These are phyloP conservation scores for Ophiodon elongatus DNA, from an alignment of 2,113 vertebrate species.

Conservation along the genomic window DNA sequence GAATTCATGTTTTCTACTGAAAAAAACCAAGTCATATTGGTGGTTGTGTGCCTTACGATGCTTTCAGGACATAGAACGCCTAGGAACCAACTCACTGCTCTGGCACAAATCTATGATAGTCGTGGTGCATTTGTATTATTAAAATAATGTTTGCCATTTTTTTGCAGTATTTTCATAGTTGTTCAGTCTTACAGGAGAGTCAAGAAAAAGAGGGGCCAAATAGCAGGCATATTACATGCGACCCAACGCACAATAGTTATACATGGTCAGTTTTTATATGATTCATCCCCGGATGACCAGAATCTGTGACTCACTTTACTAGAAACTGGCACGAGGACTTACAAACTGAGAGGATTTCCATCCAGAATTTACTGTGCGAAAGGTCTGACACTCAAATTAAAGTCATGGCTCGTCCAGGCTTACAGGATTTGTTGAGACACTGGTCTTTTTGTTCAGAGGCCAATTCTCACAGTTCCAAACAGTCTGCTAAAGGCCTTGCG, in stretches of 20 bases:
- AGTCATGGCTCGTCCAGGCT: conserved; percentile 9
- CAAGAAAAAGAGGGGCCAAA: neutral
- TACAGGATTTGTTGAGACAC: conserved; percentile 52
- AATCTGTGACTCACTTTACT: conserved; percentile 54
- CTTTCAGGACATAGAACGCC: neutral
- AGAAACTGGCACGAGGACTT: conserved; percentile 17
- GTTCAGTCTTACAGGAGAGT: neutral
- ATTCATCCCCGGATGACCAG: conserved; percentile 37
- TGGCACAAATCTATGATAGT: neutral
- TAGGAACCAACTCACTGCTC: neutral
- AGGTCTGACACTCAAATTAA: conserved; percentile 31
- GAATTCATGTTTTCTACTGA: neutral
- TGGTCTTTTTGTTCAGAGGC: conserved; percentile 66
- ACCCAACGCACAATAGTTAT: neutral
- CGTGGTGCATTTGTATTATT: neutral
- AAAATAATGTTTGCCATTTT: neutral
- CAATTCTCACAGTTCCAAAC: conserved; percentile 17
- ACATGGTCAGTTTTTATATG: conserved; percentile 13
- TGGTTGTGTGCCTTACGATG: neutral
- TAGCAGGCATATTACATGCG: neutral
- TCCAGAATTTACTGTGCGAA: neutral
- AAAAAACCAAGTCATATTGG: neutral
- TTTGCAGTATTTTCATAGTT: neutral
- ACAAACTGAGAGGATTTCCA: conserved; percentile 40
- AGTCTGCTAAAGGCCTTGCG: conserved; percentile 40